Base-by-base conservation (phyloP, 1,140 invertebrate genomes). In the Euborellia annulipes region DNA sequence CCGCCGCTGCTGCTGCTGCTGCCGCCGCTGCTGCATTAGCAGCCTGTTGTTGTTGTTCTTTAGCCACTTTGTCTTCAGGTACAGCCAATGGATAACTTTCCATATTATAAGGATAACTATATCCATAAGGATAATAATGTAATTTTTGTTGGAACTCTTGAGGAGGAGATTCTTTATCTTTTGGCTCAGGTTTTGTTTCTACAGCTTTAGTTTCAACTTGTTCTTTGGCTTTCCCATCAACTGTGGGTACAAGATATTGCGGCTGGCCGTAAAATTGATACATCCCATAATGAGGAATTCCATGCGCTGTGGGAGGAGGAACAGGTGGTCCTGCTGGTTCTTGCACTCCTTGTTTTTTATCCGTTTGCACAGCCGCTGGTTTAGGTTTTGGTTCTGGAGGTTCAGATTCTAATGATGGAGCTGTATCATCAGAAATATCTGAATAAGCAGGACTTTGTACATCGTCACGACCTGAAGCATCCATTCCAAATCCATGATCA, bases 391-490 rank as follows among this genome's bases (percentile, higher is more conserved):
- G 23, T 27, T 27, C 23, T 27, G 23, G 23, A 27, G 23, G 57
- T 47, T 78, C 74, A 16, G 72, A 69, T 45, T 91, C 87, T 21
- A 81, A 66, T 1, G 82, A 73, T 1, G 85, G 82, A 13, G 85
- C 83, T 8, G 80, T 78, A 59, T 95, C 90, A 63, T 95, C 91
- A 1, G 89, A 94, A 48, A 97, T 96, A 65, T 97, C 92, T 39
- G 90, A 94, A 62, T 95, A 97, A 0, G 91, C 91, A 3, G 92
- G 91, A 69, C 85, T 89, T 58, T 80, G 86, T 41, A 80, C 86
- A 61, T 88, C 81, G 38, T 86, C 84, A 32, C 81, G 62, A 38
- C 65, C 70, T 1, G 68, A 64, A 50, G 53, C 66, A 51, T 65
- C 66, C 58, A 70, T 53, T 13, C 70, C 69, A 30, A 72, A 65